Base-by-base conservation (phyloP, 2,797 vertebrate species). In the Otus scops region DNA sequence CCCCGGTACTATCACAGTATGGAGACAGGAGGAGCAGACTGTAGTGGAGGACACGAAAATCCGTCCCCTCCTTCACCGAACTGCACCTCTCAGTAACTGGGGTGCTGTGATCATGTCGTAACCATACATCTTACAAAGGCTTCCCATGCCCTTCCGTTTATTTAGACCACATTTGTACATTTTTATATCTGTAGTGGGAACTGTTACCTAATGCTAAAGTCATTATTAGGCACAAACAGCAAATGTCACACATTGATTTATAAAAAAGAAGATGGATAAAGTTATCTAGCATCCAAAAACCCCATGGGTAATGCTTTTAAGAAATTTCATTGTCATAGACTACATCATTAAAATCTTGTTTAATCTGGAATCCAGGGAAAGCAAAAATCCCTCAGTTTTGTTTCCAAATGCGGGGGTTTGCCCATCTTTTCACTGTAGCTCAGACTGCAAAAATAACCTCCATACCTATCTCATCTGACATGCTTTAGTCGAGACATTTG, bases 301-400 rank as follows among this genome's bases (percentile, higher is more conserved):
- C 68, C 85, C 20, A 41, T 1, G n/a, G 67, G 41, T 36, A 74
- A 69, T 64, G 50, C 71, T 93, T 96, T 95, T 30, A 87, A 94
- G 93, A 77, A 85, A 93, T 92, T 95, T 88, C 76, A 45, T 87
- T 81, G 88, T 94, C 95, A 90, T 4, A 36, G 71, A 38, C 34
- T 64, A n/a, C 85, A 54, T 89, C 84, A 94, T 73, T 95, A 96
- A 96, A 97, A 95, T 95, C 88, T 88, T 93, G 34, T 92, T 96
- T 96, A 94, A 88, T 75, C 47, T n/a, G 50, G 89, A 96, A 92
- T 43, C 45, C 13, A 36, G 32, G 47, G 39, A 53, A 56, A 85
- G 74, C 47, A 76, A n/a, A 82, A 43, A 53, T 8, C 8, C 74
- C 41, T 92, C 18, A 8, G 41, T 67, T 81, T 65, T 28, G 18